Base-by-base conservation (phyloP, 2,797 vertebrate species). In the Amblyopsis hoosieri region DNA sequence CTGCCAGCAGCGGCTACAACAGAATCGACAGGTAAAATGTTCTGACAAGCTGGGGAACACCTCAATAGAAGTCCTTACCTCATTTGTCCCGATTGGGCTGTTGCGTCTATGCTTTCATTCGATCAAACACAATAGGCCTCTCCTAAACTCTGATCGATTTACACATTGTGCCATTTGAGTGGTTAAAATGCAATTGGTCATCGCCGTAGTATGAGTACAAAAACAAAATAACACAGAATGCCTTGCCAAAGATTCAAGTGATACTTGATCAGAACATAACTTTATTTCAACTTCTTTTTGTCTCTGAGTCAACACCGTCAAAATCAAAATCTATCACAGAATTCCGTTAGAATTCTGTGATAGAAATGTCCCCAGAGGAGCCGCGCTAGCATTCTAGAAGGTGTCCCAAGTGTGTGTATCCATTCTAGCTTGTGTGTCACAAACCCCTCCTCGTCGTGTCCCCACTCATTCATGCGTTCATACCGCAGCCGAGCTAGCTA, bases 1-100 rank as follows among this genome's bases (percentile, higher is more conserved):
- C 93, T 96, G 77, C 90, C 93, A 55, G 86, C 91, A 0, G 85
- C 94, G 67, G 87, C 92, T 67, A 0, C 64, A 8, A 0, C 64
- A 8, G 72, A 80, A 15, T 51, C 82, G 52, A 66, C 78, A 87
- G 89, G 89, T 91, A 89, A 82, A 69, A 29, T 37, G 17, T 49
- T 46, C 12, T 0, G 45, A 60, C 49, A 55, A 1, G 12, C 52
- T 61, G 5, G 13, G 14, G 12, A 12, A 23, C 23, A 23, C 23
- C 23, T 23, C 3, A 23, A 10, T 19, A 56, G n/a, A 42, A 56
- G 14, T 57, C 42, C 15, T 17, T 17, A 45, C 12, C 10, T 6
- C 37, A 42, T 42, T 3, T 42, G 37, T 42, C 37, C 8, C 37
- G 2, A 42, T 23, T 23, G 9, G 2, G 9, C 37, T 7, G 37